Evolutionary conservation across 2,113 vertebrate genomes (phyloP).

Genomic region (Montifringilla adamsi): DNA sequence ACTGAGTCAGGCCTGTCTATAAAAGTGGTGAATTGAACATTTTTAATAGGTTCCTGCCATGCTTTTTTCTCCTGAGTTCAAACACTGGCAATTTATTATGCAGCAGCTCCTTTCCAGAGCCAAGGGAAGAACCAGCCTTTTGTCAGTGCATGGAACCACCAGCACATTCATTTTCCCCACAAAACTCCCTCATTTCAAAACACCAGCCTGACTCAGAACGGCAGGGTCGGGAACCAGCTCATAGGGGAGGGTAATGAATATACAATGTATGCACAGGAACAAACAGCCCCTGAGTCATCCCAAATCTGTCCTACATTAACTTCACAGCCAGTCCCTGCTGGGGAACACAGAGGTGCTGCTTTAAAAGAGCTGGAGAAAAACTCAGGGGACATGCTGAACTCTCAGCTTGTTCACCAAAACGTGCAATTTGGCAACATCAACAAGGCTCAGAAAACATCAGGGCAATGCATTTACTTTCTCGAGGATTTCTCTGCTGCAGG

Average conservation of each 20-base stretch:
- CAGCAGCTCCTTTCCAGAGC: not conserved
- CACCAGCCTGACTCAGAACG: conserved; percentile 33
- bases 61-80: conserved; percentile 23
- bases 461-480: not conserved
- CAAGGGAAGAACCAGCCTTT: not conserved
- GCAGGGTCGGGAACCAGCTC: not conserved
- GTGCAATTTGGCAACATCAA: not conserved
- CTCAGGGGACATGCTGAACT: not conserved
- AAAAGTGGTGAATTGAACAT: conserved; percentile 8
- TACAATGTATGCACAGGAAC: not conserved
- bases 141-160: not conserved
- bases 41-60: conserved; percentile 14
- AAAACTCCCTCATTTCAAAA: not conserved
- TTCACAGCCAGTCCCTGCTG: not conserved
- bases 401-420: not conserved
- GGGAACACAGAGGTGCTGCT: not conserved
- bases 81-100: not conserved
- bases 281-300: conserved; percentile 31
- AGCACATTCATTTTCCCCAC: not conserved
- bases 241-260: not conserved
- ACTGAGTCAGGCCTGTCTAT: not conserved
- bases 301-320: not conserved
- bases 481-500: not conserved
- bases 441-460: not conserved
- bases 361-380: not conserved